phyloP scores from a whole-genome alignment of 1,140 invertebrate species.

The Chironomus tepperi region DNA sequence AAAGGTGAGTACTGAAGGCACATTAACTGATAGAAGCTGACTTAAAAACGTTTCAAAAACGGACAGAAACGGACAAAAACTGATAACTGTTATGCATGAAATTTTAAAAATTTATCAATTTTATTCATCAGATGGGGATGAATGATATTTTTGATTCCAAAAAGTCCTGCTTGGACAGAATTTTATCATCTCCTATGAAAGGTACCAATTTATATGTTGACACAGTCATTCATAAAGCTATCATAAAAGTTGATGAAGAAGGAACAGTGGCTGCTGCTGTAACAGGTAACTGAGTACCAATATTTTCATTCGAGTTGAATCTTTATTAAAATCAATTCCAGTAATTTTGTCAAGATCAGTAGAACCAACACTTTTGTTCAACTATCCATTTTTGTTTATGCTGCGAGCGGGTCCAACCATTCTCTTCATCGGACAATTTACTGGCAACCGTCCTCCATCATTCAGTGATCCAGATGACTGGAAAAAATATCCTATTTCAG shows the following conservation, averaged over 20 bases:
- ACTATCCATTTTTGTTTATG: not conserved
- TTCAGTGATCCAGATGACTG: not conserved
- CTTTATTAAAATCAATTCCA: not conserved
- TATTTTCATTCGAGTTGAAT: too few species aligned
- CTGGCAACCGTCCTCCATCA: not conserved
- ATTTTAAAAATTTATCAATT: too few species aligned
- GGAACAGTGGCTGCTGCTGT: constrained; percentile 60
- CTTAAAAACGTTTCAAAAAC: too few species aligned
- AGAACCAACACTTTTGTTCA: not conserved
- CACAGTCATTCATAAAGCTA: constrained; percentile 54
- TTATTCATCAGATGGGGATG: constrained; percentile 45
- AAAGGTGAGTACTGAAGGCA: constrained; percentile 40
- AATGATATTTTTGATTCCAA: constrained; percentile 28
- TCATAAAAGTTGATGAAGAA: constrained; percentile 60
- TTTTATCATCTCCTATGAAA: constrained; percentile 35
- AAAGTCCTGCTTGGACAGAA: constrained; percentile 45
- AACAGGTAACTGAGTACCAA: too few species aligned
- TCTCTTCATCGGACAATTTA: not conserved
- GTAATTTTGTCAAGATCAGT: not conserved
- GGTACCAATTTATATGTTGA: constrained; percentile 38
- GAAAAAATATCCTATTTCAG: not conserved
- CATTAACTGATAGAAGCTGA: too few species aligned
- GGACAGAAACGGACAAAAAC: too few species aligned
- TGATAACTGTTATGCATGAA: too few species aligned
- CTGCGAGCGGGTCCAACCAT: not conserved